Base-by-base conservation (phyloP, 2,113 vertebrate genomes). In the Bungarus multicinctus region DNA sequence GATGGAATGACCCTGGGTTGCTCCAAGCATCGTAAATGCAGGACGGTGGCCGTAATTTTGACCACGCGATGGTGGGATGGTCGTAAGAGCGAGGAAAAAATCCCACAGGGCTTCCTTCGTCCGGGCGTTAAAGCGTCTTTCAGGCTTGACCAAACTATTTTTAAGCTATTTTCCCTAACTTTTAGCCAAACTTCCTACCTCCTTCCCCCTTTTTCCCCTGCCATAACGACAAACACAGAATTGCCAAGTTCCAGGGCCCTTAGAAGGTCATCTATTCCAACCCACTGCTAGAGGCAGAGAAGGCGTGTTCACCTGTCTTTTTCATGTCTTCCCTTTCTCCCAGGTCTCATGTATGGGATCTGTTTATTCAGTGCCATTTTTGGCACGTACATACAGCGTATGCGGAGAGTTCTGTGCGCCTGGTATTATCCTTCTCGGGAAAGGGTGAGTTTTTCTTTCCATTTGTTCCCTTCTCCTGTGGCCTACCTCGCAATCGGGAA, bases 341-440 rank as follows among this genome's bases (percentile, higher is more conserved):
- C 97, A 99, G 99, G 98, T 0, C 7, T 98, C 95, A 96, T 99
- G 90, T 97, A 98, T 0, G 98, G 98, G 34, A 6, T 98, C 30
- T 97, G 97, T 88, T 95, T 98, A 92, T 97, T 98, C 39, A 69
- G 98, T 1, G 94, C 97, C 2, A 0, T 99, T 91, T 97, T 94
- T 0, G 98, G 98, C 47, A 96, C 92, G 69, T 97, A 98, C 0
- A 3, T 98, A 50, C 97, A 97, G 20, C 98, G 98, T 9, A 96
- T 98, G 90, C 96, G 98, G 92, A 96, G 98, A 20, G 88, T 96
- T 4, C 93, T 98, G 57, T 99, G 99, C 3, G 97, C 98, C 0
- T 93, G 90, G 0, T 98, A 97, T 95, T 97, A 99, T 39, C 99
- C 99, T 0, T 57, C 95, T 85, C 96, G 98, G 2, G 98, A 99